Base-by-base conservation (phyloP, 2,113 vertebrate genomes). In the Prunella fulvescens region DNA sequence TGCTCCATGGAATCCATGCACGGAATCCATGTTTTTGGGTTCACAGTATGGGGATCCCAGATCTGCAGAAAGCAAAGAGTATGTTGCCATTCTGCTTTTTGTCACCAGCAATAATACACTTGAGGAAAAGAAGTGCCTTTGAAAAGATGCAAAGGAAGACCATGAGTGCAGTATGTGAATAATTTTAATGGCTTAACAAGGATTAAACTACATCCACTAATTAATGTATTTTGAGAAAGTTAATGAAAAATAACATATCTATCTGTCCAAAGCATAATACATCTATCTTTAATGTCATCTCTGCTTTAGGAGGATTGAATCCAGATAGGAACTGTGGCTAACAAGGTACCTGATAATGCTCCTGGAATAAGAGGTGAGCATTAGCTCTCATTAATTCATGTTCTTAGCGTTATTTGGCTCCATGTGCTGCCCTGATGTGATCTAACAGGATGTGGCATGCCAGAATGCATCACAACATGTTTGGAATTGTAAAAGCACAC, bases 391-490 rank as follows among this genome's bases (percentile, higher is more conserved):
- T 81, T 86, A 97, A 96, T 84, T 92, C 81, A 58, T 53, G 62
- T 84, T 96, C 73, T 94, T 58, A 69, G 72, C 35, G 40, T 51
- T 93, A 73, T 45, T 82, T 31, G 15, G 81, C 42, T 90, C 80
- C 84, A 31, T 3, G 0, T 62, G 31, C 65, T 90, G 88, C 79
- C 66, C 64, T 3, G 1, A 92, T 5, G 6, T 71, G 92, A 94
- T 95, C 51, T 95, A 96, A 95, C 81, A 90, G 74, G 86, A 89
- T 76, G 82, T 96, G 92, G 44, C 94, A 93, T 50, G 82, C 71
- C 73, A 89, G 90, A 92, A 91, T n/a, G 40, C 65, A 89, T 58
- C 66, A 62, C 66, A 50, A 84, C 39, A 60, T 47, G 85, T 71
- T 58, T 35, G 8, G 91, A 94, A 95, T 94, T 6, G 5, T 74